Evolutionary conservation across 2,888 invertebrate species (phyloP), one percentile per base, ranked within the genome.

Genomic region (Coelopa pilipes): DNA sequence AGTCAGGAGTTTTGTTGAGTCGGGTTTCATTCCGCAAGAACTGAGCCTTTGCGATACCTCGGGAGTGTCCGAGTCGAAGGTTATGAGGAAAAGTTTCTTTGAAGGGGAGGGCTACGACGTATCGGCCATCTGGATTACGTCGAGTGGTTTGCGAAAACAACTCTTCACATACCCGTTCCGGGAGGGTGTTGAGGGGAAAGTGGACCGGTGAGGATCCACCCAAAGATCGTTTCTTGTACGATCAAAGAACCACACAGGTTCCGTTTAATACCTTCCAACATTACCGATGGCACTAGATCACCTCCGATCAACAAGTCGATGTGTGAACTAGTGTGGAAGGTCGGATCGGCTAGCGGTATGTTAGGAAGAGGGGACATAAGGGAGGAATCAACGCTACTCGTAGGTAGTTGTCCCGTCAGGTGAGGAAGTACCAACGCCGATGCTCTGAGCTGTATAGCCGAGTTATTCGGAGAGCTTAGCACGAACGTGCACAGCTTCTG

Each of bases 191-290:
- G 9, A 5, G 49, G 49, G 15, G 21, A 10, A 24, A 76, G 13
- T n/a, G 74, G 76, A 59, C 76, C 76, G n/a, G 73, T 74, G 0
- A 76, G 11, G 49, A 74, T 76, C 74, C 74, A 76, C 21, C 76
- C 74, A 49, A 76, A 76, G 4, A 74, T 50, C 5, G 74, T 73
- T 63, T 74, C 74, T 66, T 74, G 71, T 12, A 57, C 73, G 21
- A 69, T 19, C 47, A 76, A 70, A 12, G 65, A 59, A 3, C 47
- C 47, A 13, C 21, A 60, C 10, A 73, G 34, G n/a, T 70, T 57
- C 13, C 68, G 60, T 19, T 73, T 69, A 4, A 67, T 53, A 15
- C 53, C 67, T 24, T 67, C 53, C 12, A 67, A 34, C 34, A 67
- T 15, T 15, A 67, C 21, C 13, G 53, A 17, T 13, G 67, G 34